Evolutionary conservation across 2,113 vertebrate genomes (phyloP), one percentile per base, ranked within the genome.

Genomic region (Uropsilus gracilis): DNA sequence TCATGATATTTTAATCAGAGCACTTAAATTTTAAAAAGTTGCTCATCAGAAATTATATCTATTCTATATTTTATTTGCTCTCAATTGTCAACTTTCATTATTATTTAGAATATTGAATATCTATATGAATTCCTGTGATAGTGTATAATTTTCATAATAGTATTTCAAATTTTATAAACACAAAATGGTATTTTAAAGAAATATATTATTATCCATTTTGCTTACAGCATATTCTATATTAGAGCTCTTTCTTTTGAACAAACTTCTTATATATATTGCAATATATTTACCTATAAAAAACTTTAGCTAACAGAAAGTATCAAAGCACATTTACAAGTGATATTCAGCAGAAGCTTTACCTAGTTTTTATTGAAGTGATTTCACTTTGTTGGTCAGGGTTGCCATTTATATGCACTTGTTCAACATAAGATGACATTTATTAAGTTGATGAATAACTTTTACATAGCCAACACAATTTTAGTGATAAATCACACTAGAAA

Each of bases 401-500:
- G 42, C 80, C 86, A 95, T 95, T 95, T 88, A 83, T 87, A 92
- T 90, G 37, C 68, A 96, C 57, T 46, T 78, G 55, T 83, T 39
- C 32, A 75, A 63, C 37, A 85, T 85, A 78, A 69, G 11, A 90
- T 66, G 91, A 34, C 30, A 90, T 92, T 87, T 95, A 96, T 95
- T 94, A 87, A 48, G 46, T n/a, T 95, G 81, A 94, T 92, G 81
- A 90, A 92, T 61, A 90, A 73, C 63, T 93, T 93, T 94, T 78
- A 95, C 96, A 89, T 64, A 83, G 68, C n/a, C 82, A 81, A 90
- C 76, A 95, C 55, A 89, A 83, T 88, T 85, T 92, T 59, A 86
- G 87, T 55, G 18, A 90, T 96, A 95, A 96, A 90, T 72, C 72
- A 90, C 39, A 90, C 88, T 75, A 55, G 68, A 81, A 92, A 96